phyloP scores from a whole-genome alignment of 2,113 vertebrate genomes.

The Bostrychus sinensis region DNA sequence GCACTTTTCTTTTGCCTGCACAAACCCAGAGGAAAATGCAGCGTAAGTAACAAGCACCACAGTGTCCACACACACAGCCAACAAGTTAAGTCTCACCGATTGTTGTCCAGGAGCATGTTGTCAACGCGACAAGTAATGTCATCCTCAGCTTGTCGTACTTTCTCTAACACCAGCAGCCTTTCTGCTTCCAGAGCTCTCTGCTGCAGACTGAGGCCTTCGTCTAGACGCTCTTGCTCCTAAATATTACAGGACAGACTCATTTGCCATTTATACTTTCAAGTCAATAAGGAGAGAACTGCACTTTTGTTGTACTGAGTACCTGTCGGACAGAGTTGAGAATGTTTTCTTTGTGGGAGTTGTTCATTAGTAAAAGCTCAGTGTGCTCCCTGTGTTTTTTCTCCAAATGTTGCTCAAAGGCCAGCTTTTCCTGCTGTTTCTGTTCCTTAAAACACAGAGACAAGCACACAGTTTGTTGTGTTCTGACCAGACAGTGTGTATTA shows the following conservation, averaged over 20 bases:
- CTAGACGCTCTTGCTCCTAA: constrained; percentile 88
- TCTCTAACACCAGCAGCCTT: constrained; percentile 82
- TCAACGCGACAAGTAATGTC: constrained; percentile 81
- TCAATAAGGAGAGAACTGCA: background rate
- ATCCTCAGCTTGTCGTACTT: constrained; percentile 84
- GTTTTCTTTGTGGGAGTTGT: constrained; percentile 84
- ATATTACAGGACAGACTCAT: background rate
- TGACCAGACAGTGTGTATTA: no score
- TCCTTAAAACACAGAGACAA: constrained; percentile 73
- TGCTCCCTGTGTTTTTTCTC: constrained; percentile 86
- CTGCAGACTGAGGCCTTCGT: constrained; percentile 84
- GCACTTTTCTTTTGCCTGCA: constrained; percentile 89
- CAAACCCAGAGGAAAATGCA: constrained; percentile 7
- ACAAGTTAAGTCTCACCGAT: constrained; percentile 75
- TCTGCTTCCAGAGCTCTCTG: constrained; percentile 85
- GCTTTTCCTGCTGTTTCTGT: constrained; percentile 87
- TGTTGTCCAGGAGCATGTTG: constrained; percentile 86
- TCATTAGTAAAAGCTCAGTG: constrained; percentile 84
- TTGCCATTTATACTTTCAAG: background rate
- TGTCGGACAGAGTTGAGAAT: constrained; percentile 89
- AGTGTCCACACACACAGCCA: background rate
- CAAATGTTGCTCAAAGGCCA: constrained; percentile 88
- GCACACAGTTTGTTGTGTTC: no score
- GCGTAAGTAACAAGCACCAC: background rate
- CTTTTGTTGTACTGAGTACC: constrained; percentile 73